Evolutionary conservation across 2,797 vertebrate species (phyloP).

Genomic region (Hemitrygon akajei): DNA sequence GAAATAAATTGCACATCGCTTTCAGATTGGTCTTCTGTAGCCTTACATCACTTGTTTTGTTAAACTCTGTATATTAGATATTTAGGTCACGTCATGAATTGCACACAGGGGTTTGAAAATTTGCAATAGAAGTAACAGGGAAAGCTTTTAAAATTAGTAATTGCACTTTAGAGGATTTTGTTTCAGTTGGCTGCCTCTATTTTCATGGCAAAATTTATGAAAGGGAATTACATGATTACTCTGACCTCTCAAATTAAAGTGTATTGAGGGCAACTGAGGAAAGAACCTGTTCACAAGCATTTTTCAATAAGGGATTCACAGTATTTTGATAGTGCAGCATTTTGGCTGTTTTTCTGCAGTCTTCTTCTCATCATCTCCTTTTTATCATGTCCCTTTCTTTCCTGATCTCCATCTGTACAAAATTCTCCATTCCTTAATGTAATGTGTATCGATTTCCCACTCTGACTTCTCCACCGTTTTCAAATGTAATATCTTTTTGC

Average conservation of each 20-base stretch:
- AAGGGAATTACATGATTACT: neutral
- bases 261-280: neutral
- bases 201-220: constrained; percentile 12
- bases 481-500: neutral
- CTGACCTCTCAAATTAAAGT: neutral
- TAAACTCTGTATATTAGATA: neutral
- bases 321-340: neutral
- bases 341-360: neutral
- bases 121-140: constrained; percentile 1
- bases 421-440: neutral
- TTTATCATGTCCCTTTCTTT: neutral
- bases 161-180: neutral
- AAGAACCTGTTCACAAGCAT: no score
- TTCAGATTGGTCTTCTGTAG: constrained; percentile 15
- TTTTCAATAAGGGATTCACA: neutral
- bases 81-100: constrained; percentile 11
- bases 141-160: neutral
- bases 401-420: neutral
- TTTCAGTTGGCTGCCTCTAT: neutral
- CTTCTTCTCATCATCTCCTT: neutral
- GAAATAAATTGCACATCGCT: constrained; percentile 28
- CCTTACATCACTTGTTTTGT: constrained; percentile 27
- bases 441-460: neutral
- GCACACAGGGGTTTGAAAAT: neutral
- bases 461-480: neutral